phyloP scores from a whole-genome alignment of 2,888 invertebrate genomes.

The Melanchra persicariae region DNA sequence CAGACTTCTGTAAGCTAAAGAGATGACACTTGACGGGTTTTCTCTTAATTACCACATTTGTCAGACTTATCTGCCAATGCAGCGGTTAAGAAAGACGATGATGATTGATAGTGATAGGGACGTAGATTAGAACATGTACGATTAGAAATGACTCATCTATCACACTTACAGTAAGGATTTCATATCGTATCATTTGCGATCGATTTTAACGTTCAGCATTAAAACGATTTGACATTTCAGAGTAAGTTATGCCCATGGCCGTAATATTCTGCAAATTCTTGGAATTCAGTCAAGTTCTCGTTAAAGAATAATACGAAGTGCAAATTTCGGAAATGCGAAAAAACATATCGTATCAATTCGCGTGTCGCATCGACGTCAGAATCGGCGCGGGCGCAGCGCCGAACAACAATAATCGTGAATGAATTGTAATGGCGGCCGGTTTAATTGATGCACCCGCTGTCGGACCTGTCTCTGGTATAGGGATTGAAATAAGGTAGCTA shows the following conservation, averaged over 20 bases:
- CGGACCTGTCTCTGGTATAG: conserved; percentile 76
- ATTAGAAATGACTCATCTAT: background rate
- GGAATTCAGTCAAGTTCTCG: conserved; percentile 8
- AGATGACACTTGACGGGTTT: background rate
- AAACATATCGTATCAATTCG: conserved; percentile 72
- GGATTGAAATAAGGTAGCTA: conserved; percentile 52
- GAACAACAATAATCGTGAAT: conserved; percentile 88
- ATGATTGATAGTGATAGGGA: too few relatives aligned
- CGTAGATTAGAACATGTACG: background rate
- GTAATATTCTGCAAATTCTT: background rate
- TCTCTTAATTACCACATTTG: background rate
- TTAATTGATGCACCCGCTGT: conserved; percentile 83
- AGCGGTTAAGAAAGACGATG: background rate
- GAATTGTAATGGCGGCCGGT: conserved; percentile 85
- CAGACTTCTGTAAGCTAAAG: background rate
- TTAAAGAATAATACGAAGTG: conserved; percentile 60
- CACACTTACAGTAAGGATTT: background rate
- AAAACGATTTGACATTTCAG: background rate
- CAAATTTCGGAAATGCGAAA: conserved; percentile 49
- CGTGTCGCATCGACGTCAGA: conserved; percentile 79
- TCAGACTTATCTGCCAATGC: background rate
- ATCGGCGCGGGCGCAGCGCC: conserved; percentile 76
- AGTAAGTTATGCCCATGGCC: background rate
- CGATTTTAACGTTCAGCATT: background rate
- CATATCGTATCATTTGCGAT: background rate